A percentile compares a stretch with the other conserved stretches of the same genome.
Conservation (phyloP, 2,113 vertebrate species). For the Phoenicopterus ruber region DNA sequence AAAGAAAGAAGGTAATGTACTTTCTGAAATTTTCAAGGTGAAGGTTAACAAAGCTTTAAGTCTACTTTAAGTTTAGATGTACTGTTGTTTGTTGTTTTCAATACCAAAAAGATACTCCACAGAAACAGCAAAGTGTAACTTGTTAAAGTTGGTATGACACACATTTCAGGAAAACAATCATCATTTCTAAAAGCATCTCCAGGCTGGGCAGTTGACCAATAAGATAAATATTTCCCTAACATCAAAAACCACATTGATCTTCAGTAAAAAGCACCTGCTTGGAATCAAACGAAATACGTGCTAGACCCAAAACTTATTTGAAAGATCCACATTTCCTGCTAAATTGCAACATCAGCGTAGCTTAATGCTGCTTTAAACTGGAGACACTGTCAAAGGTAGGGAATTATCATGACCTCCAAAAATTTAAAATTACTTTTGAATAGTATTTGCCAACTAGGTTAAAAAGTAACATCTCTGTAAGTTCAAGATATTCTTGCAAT, state of each 20-base stretch:
- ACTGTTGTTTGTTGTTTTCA: not conserved
- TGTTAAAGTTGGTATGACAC: not conserved
- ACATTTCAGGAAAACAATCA: not conserved
- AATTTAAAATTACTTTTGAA: not conserved
- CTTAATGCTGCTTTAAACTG: not conserved
- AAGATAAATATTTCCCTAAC: not conserved
- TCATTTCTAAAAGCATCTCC: not conserved
- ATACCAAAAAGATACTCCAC: not conserved
- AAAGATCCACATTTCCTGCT: not conserved
- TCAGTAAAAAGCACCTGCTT: not conserved
- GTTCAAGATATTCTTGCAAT: not conserved
- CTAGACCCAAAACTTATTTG: not conserved
- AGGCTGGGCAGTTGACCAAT: not conserved
- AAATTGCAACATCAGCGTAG: not conserved
- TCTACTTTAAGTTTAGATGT: not conserved
- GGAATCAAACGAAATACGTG: slow-evolving; percentile 1
- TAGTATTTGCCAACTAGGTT: not conserved
- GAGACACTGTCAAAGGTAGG: not conserved
- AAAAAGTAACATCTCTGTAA: not conserved
- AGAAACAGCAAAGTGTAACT: not conserved
- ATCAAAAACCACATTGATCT: not conserved
- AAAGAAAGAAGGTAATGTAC: not conserved
- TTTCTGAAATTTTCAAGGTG: not conserved
- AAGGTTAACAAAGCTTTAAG: not conserved
- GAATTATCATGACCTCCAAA: not conserved